Evolutionary conservation across 2,888 invertebrate genomes (phyloP).

Genomic region (Thalpophila matura): DNA sequence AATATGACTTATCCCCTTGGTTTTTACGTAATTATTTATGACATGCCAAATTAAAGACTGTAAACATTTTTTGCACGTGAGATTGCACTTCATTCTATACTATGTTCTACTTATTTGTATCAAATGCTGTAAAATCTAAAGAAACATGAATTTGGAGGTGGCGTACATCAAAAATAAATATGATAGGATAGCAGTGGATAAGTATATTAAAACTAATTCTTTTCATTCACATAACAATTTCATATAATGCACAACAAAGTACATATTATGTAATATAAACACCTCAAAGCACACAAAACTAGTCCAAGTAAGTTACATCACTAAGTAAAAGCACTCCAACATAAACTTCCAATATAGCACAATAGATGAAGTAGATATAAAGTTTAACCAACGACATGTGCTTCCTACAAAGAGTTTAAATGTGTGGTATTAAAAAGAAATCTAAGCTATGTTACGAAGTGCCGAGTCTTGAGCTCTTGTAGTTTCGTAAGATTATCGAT

Average conservation of each 20-base stretch:
- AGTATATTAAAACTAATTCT: background rate
- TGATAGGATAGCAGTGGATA: too few relatives aligned
- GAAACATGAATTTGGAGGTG: too few relatives aligned
- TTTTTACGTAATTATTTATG: too few relatives aligned
- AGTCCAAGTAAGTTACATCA: slow-evolving; percentile 33
- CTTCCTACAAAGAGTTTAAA: slow-evolving; percentile 83
- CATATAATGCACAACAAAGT: too few relatives aligned
- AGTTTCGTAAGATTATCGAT: slow-evolving; percentile 67
- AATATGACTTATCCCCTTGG: slow-evolving; percentile 15
- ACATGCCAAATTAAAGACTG: too few relatives aligned
- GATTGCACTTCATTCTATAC: too few relatives aligned
- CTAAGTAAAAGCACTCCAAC: slow-evolving; percentile 47
- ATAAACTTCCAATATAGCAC: slow-evolving; percentile 59
- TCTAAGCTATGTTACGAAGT: slow-evolving; percentile 83
- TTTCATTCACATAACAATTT: background rate
- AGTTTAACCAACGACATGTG: slow-evolving; percentile 76
- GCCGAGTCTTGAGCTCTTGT: slow-evolving; percentile 72
- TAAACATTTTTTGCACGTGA: too few relatives aligned
- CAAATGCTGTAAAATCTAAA: too few relatives aligned
- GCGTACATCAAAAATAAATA: too few relatives aligned
- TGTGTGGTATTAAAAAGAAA: slow-evolving; percentile 89
- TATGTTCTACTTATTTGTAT: too few relatives aligned
- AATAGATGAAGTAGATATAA: slow-evolving; percentile 66
- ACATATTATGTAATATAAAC: too few relatives aligned
- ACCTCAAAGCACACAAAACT: slow-evolving; percentile 20